Conservation (phyloP, 2,113 vertebrate species). For the Euleptes europaea region DNA sequence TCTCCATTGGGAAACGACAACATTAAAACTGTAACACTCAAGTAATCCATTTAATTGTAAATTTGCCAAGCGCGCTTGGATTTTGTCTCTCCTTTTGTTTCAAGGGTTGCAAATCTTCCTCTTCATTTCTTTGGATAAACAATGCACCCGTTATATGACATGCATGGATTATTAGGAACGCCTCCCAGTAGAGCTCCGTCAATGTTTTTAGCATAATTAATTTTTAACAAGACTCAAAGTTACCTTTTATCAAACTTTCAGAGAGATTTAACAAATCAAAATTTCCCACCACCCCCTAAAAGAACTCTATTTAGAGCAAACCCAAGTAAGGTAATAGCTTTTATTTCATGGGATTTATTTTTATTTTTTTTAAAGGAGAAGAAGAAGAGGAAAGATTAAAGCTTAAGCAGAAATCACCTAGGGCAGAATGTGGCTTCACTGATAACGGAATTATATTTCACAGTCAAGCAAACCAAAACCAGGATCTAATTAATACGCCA, state of each 20-base stretch:
- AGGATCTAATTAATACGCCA: slow-evolving; percentile 71
- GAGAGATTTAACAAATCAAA: slow-evolving; percentile 68
- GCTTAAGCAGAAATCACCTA: slow-evolving; percentile 68
- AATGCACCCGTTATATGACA: slow-evolving; percentile 68
- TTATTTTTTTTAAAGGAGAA: slow-evolving; percentile 18
- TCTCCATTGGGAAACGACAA: slow-evolving; percentile 63
- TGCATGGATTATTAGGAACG: slow-evolving; percentile 73
- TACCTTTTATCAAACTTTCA: slow-evolving; percentile 75
- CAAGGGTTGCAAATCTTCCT: slow-evolving; percentile 70
- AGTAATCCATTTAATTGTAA: slow-evolving; percentile 71
- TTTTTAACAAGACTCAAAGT: slow-evolving; percentile 68
- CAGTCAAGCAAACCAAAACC: slow-evolving; percentile 64
- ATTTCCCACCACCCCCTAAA: slow-evolving; percentile 56
- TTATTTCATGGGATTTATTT: slow-evolving; percentile 58
- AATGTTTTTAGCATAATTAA: slow-evolving; percentile 76
- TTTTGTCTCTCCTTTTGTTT: slow-evolving; percentile 73
- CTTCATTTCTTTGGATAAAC: slow-evolving; percentile 77
- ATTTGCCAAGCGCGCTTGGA: slow-evolving; percentile 63
- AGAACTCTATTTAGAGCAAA: slow-evolving; percentile 67
- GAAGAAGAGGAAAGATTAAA: slow-evolving; percentile 68
- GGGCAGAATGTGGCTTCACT: slow-evolving; percentile 72
- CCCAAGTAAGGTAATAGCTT: slow-evolving; percentile 64
- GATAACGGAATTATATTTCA: slow-evolving; percentile 78
- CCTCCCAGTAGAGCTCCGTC: slow-evolving; percentile 69
- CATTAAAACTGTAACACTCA: slow-evolving; percentile 74